phyloP scores from a whole-genome alignment of 2,797 vertebrate genomes.

The Karalla daura region DNA sequence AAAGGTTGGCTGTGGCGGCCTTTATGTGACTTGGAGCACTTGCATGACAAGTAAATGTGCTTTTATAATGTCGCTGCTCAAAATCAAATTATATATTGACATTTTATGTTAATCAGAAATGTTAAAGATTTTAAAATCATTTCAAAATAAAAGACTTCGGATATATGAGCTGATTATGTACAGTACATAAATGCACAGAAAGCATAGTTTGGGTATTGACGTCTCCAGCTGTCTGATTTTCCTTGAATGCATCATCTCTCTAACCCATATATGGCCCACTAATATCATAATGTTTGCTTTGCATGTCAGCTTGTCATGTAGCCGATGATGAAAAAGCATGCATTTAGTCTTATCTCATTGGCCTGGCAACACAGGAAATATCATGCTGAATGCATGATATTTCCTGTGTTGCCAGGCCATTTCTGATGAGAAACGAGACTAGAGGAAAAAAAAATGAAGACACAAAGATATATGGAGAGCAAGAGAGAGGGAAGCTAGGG shows the following conservation, averaged over 20 bases:
- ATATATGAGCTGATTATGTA: no score
- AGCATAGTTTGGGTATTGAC: neutral
- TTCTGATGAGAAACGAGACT: neutral
- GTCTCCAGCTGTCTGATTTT: neutral
- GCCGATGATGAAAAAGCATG: neutral
- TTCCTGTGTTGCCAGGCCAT: neutral
- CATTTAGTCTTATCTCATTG: no score
- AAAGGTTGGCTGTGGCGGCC: no score
- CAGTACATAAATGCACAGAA: neutral
- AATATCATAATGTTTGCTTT: no score
- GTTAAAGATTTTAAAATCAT: no score
- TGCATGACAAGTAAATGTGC: no score
- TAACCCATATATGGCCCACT: neutral
- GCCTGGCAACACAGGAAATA: no score
- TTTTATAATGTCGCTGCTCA: no score
- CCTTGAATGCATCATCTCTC: neutral
- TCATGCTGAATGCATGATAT: constrained; percentile 8
- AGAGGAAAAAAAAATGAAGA: neutral
- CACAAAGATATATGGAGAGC: constrained; percentile 22
- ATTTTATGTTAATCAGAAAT: no score
- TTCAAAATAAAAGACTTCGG: no score
- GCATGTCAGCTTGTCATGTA: neutral
- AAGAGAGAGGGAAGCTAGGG: constrained; percentile 25
- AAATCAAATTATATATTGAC: no score
- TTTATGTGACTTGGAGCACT: no score